A percentile compares a stretch with the other conserved stretches of the same genome.
These are phyloP conservation scores for Trachurus trachurus DNA, from an alignment of 2,797 vertebrate genomes.

Conservation along the genomic window DNA sequence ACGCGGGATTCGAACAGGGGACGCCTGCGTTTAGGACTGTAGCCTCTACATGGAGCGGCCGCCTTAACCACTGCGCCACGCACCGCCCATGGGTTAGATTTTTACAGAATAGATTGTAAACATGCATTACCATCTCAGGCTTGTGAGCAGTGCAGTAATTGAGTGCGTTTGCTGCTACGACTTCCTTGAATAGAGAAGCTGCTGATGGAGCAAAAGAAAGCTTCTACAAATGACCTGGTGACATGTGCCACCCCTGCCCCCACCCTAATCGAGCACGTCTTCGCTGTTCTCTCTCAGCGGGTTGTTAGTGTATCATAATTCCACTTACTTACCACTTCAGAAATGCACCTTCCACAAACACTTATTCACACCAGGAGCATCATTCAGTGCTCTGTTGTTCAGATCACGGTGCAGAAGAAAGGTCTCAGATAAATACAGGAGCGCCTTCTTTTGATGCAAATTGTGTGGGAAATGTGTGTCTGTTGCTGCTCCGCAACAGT, in stretches of 20 bases:
- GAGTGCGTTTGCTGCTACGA: slow-evolving; percentile 51
- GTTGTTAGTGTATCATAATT: slow-evolving; percentile 33
- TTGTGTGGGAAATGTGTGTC: slow-evolving; percentile 54
- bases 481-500: slow-evolving; percentile 51
- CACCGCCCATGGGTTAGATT: slow-evolving; percentile 2
- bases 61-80: no score
- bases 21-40: no score
- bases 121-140: slow-evolving; percentile 38
- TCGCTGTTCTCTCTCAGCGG: not conserved
- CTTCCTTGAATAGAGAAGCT: slow-evolving; percentile 38
- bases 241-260: slow-evolving; percentile 10
- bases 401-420: slow-evolving; percentile 38
- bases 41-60: no score
- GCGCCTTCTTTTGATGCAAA: slow-evolving; percentile 55
- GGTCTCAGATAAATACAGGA: slow-evolving; percentile 46
- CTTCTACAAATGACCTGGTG: slow-evolving; percentile 29
- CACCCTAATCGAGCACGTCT: not conserved
- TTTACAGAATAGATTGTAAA: slow-evolving; percentile 4
- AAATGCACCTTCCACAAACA: slow-evolving; percentile 37
- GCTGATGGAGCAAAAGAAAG: slow-evolving; percentile 39
- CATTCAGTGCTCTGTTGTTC: slow-evolving; percentile 53
- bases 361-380: slow-evolving; percentile 12
- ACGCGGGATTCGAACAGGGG: no score
- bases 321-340: slow-evolving; percentile 39
- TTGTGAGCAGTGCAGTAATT: slow-evolving; percentile 54